These are phyloP conservation scores for Siniperca chuatsi DNA, from an alignment of 2,113 vertebrate species.

Conservation along the genomic window DNA sequence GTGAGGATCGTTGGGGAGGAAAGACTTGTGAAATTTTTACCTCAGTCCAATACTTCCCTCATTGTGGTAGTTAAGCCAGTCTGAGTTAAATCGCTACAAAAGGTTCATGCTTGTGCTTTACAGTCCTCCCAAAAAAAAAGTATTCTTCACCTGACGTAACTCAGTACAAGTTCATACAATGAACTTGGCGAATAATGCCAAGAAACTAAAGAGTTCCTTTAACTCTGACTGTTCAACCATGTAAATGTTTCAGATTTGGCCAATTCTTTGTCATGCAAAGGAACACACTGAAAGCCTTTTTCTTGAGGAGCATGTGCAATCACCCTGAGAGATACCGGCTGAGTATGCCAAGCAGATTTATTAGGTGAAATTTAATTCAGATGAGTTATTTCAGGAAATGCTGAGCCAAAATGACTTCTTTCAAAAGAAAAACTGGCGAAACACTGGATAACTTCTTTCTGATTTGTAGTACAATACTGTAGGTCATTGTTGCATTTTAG, in stretches of 20 bases:
- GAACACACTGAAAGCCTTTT: constrained; percentile 55
- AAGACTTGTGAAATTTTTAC: constrained; percentile 52
- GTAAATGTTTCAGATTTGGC: constrained; percentile 64
- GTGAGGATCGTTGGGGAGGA: constrained; percentile 29
- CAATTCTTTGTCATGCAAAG: constrained; percentile 70
- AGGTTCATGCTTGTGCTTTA: constrained; percentile 1
- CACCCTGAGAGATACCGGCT: constrained; percentile 37
- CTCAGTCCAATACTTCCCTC: constrained; percentile 17
- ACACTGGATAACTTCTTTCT: constrained; percentile 13
- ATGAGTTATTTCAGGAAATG: constrained; percentile 49
- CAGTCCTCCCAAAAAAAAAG: not conserved
- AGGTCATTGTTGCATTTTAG: constrained; percentile 20
- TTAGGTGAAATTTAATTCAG: constrained; percentile 62
- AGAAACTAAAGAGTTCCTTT: constrained; percentile 66
- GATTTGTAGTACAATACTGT: constrained; percentile 13
- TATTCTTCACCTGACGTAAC: constrained; percentile 42
- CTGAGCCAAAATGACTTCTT: constrained; percentile 39
- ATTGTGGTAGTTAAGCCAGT: constrained; percentile 31
- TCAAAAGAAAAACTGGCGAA: constrained; percentile 24
- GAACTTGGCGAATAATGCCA: constrained; percentile 44
- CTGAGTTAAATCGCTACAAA: constrained; percentile 41
- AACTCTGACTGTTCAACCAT: constrained; percentile 62
- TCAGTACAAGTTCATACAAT: constrained; percentile 46
- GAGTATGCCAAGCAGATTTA: constrained; percentile 58
- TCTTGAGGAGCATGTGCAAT: constrained; percentile 47